A percentile compares a stretch with the other conserved stretches of the same genome.
Conservation (phyloP, 2,113 vertebrate species). For the Aix galericulata region DNA sequence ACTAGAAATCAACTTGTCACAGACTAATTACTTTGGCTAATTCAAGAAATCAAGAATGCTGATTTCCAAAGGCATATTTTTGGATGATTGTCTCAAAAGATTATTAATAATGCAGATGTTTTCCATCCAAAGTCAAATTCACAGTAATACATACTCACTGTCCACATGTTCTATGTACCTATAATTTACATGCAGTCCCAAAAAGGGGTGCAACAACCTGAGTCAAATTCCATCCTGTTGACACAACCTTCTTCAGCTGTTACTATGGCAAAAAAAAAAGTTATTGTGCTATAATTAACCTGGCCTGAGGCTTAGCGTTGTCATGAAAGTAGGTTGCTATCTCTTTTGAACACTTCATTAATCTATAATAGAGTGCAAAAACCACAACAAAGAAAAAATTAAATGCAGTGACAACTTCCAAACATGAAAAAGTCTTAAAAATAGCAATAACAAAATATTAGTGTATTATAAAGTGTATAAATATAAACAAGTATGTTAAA, state of each 20-base stretch:
- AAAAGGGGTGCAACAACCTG: conserved; percentile 10
- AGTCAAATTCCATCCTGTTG: conserved; percentile 56
- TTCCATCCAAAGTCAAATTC: background rate
- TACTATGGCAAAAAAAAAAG: conserved; percentile 37
- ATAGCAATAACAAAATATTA: background rate
- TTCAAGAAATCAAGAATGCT: background rate
- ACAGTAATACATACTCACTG: conserved; percentile 5
- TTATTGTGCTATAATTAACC: conserved; percentile 20
- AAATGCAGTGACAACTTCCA: background rate
- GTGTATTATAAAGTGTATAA: background rate
- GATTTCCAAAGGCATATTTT: background rate
- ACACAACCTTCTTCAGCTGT: conserved; percentile 58
- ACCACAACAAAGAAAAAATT: conserved; percentile 2
- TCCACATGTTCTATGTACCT: conserved; percentile 30
- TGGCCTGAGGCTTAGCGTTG: background rate
- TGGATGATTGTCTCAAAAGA: background rate
- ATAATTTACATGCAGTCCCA: background rate
- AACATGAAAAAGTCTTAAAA: background rate
- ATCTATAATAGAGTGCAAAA: background rate
- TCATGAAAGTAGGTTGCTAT: conserved; percentile 9
- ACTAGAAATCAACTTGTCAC: background rate
- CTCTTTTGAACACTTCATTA: background rate
- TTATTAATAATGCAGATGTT: conserved; percentile 53
- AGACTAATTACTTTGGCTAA: background rate
- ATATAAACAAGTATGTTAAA: background rate